Evolutionary conservation across 2,113 vertebrate species (phyloP).

Genomic region (Astatoreochromis straeleni): DNA sequence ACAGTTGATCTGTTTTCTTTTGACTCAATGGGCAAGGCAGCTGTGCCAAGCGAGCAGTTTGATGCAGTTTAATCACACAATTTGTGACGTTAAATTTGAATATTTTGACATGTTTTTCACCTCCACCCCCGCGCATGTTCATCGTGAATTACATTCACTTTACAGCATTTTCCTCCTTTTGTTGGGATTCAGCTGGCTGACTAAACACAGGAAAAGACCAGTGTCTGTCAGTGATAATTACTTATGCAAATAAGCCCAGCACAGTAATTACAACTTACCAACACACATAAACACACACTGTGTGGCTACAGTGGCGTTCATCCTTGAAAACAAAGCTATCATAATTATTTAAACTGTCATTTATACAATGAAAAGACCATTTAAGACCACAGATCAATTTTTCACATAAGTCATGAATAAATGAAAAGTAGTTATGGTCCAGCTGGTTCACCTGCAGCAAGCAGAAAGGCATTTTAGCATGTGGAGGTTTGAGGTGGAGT

Average conservation of each 20-base stretch:
- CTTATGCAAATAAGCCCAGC: constrained; percentile 79
- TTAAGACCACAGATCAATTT: not conserved
- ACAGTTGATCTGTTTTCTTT: not conserved
- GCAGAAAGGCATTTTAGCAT: not conserved
- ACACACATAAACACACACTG: not conserved
- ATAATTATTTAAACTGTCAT: not conserved
- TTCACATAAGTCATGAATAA: not conserved
- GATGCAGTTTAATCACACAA: not conserved
- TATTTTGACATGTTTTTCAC: not conserved
- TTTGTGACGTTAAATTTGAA: not conserved
- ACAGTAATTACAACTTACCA: constrained; percentile 79
- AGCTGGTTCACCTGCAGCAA: not conserved
- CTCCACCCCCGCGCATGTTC: not conserved
- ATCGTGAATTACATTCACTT: not conserved
- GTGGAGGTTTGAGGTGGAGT: not conserved
- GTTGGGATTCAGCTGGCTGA: constrained; percentile 2
- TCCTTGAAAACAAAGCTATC: not conserved
- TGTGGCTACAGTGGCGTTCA: not conserved
- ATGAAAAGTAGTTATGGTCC: not conserved
- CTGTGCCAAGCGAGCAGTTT: not conserved
- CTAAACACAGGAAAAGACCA: not conserved
- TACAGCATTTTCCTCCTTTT: not conserved
- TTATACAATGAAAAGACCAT: not conserved
- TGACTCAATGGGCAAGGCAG: not conserved
- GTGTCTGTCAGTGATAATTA: constrained; percentile 26